phyloP scores from a whole-genome alignment of 2,797 vertebrate genomes.

The Odontamblyopus lacepedii region DNA sequence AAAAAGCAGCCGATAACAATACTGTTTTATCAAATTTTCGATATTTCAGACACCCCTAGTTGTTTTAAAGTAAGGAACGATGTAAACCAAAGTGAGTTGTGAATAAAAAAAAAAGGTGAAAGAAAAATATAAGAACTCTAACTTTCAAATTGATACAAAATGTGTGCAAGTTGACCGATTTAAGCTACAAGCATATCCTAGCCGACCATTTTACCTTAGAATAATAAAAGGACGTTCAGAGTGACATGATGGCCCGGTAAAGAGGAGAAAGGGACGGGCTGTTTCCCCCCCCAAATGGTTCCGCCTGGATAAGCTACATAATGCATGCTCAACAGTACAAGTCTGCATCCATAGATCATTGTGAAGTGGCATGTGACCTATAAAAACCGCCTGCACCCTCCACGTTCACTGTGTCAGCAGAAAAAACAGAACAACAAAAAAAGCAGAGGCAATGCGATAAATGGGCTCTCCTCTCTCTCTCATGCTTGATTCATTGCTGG shows the following conservation, averaged over 20 bases:
- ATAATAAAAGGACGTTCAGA: slow-evolving; percentile 21
- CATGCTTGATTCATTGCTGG: slow-evolving; percentile 53
- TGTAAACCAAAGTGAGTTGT: no score
- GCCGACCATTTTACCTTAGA: slow-evolving; percentile 24
- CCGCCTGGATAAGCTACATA: slow-evolving; percentile 67
- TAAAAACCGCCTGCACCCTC: slow-evolving; percentile 64
- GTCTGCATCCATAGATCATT: slow-evolving; percentile 77
- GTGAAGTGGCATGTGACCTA: slow-evolving; percentile 80
- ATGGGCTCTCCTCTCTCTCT: slow-evolving; percentile 52
- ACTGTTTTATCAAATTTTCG: no score
- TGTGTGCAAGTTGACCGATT: no score
- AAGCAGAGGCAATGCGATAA: slow-evolving; percentile 57
- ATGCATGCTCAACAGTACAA: slow-evolving; percentile 75
- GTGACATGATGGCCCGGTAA: slow-evolving; percentile 13
- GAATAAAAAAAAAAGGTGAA: no score
- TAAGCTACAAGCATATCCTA: slow-evolving; percentile 13
- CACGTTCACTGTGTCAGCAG: slow-evolving; percentile 75
- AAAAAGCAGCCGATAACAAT: no score
- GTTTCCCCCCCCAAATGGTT: slow-evolving; percentile 48
- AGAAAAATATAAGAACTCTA: no score
- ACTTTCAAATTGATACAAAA: no score
- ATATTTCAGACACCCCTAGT: no score
- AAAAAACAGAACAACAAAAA: slow-evolving; percentile 69
- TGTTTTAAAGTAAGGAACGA: no score
- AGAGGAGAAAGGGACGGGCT: slow-evolving; percentile 18